Conservation (phyloP, 2,797 vertebrate genomes). For the Eulemur coronatus region DNA sequence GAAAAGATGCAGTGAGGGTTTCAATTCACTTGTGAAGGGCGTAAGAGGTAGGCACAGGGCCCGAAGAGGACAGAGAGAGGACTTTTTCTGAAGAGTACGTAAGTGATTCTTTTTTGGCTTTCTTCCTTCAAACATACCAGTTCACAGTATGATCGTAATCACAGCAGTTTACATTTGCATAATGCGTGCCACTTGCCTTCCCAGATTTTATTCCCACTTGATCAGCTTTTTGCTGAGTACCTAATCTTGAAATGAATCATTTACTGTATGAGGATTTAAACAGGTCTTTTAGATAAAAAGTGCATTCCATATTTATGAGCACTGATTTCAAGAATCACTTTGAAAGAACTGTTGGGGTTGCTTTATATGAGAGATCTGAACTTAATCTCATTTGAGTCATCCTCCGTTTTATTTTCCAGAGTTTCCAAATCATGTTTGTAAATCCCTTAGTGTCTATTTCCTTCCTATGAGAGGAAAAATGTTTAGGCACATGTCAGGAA, state of each 20-base stretch:
- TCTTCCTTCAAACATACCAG: neutral
- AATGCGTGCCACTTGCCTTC: neutral
- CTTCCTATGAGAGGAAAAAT: neutral
- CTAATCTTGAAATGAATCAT: conserved; percentile 25
- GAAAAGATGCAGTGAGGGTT: neutral
- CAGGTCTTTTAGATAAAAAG: neutral
- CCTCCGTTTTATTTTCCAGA: neutral
- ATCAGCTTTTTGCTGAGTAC: neutral
- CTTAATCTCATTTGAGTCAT: conserved; percentile 17
- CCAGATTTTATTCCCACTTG: neutral
- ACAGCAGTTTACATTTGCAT: neutral
- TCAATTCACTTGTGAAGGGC: neutral
- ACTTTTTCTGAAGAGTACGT: neutral
- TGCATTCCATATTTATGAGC: conserved; percentile 36
- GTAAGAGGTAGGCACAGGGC: neutral
- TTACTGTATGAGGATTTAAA: conserved; percentile 7
- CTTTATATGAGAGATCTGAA: neutral
- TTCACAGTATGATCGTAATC: neutral
- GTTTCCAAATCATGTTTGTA: neutral
- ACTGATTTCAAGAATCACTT: neutral
- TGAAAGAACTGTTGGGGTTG: neutral
- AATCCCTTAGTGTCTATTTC: neutral
- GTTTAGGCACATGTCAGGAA: neutral
- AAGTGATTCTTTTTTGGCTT: neutral
- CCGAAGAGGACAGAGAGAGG: neutral